phyloP scores from a whole-genome alignment of 1,140 invertebrate species.

The Pseudomyrmex cubaensis region DNA sequence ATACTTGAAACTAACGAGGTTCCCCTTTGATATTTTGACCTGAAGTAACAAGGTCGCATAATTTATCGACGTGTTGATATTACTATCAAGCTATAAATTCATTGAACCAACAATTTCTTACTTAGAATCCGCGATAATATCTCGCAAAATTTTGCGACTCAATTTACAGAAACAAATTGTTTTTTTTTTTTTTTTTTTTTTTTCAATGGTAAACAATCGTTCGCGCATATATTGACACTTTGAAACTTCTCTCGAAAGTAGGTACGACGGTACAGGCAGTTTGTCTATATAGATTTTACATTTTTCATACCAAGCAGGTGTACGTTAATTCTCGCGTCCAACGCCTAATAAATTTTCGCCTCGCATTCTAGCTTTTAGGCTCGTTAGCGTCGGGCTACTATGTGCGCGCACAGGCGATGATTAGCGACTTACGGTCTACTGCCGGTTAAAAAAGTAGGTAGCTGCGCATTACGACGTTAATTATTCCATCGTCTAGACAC shows the following conservation, averaged over 20 bases:
- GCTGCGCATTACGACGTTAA: slow-evolving; percentile 41
- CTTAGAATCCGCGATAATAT: not conserved
- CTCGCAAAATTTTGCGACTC: not conserved
- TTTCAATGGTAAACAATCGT: not conserved
- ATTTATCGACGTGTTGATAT: too few relatives aligned
- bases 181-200: not conserved
- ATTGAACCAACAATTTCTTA: too few relatives aligned
- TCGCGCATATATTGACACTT: not conserved
- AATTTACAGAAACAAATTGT: not conserved
- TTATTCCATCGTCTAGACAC: slow-evolving; percentile 54
- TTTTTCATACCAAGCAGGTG: slow-evolving; percentile 22
- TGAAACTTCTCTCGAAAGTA: not conserved
- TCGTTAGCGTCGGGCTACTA: slow-evolving; percentile 49
- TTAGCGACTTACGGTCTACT: slow-evolving; percentile 35
- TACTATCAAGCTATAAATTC: too few relatives aligned
- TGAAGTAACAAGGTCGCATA: not conserved
- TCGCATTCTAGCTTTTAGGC: slow-evolving; percentile 33
- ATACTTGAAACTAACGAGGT: not conserved
- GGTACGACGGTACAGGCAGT: not conserved
- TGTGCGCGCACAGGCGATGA: slow-evolving; percentile 50
- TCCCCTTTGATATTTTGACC: not conserved
- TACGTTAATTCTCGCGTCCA: slow-evolving; percentile 38
- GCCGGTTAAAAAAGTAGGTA: not conserved
- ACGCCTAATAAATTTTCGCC: slow-evolving; percentile 63
- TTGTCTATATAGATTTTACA: slow-evolving; percentile 1